Conservation (phyloP, 2,888 invertebrate species). For the Hypolimnas misippus region DNA sequence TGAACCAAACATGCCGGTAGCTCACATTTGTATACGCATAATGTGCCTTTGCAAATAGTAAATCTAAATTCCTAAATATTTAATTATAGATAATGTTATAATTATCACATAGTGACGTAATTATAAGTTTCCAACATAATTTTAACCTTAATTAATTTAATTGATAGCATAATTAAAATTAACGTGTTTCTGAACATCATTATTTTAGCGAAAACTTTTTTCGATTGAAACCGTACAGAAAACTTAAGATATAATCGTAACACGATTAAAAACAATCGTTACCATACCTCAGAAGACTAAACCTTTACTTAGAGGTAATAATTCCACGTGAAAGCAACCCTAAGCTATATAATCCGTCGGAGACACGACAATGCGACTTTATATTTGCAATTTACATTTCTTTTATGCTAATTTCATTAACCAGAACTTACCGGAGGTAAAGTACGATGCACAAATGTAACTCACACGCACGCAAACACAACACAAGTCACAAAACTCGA, state of each 20-base stretch:
- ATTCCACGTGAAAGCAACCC: conserved; percentile 36
- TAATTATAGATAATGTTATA: neutral
- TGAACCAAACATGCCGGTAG: neutral
- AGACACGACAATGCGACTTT: conserved; percentile 46
- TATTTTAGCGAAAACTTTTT: neutral
- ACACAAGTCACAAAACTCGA: conserved; percentile 70
- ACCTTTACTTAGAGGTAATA: conserved; percentile 39
- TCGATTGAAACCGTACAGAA: neutral
- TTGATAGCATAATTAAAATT: neutral
- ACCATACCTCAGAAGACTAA: conserved; percentile 28
- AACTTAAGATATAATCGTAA: neutral
- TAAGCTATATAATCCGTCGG: conserved; percentile 37
- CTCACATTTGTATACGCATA: conserved; percentile 3
- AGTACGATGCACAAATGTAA: conserved; percentile 6
- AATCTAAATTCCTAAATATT: neutral
- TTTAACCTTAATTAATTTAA: neutral
- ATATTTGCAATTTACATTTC: conserved; percentile 37
- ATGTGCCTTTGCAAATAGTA: neutral
- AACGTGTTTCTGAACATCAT: too few relatives aligned
- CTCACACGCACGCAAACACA: conserved; percentile 42
- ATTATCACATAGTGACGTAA: neutral
- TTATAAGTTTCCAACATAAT: neutral
- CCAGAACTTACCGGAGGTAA: conserved; percentile 59
- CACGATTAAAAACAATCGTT: conserved; percentile 8
- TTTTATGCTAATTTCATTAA: conserved; percentile 8